A percentile compares a stretch with the other conserved stretches of the same genome.
phyloP scores from a whole-genome alignment of 2,888 invertebrate species.

The Dorcus parallelipipedus region DNA sequence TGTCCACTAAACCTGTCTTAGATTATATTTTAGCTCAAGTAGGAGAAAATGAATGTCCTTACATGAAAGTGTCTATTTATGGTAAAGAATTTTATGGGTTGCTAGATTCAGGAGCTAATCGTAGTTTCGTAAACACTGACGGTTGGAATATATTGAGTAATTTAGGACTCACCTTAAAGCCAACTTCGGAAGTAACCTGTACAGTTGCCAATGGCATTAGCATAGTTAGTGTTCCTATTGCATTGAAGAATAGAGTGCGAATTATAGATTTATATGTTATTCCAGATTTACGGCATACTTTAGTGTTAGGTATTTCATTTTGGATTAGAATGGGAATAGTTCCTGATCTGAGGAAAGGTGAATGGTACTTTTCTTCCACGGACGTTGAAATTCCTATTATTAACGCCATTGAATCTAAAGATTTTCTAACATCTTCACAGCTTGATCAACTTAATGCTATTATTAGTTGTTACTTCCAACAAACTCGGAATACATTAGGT shows the following conservation, averaged over 20 bases:
- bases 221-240: neutral
- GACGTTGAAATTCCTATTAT: neutral
- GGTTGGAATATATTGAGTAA: too few relatives aligned
- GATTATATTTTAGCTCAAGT: too few relatives aligned
- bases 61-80: too few relatives aligned
- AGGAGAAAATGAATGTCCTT: too few relatives aligned
- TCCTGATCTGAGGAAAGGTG: constrained; percentile 12
- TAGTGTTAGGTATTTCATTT: constrained; percentile 17
- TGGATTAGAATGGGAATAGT: constrained; percentile 17
- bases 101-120: too few relatives aligned
- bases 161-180: too few relatives aligned
- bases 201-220: neutral
- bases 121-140: too few relatives aligned
- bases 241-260: neutral
- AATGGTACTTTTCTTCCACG: constrained; percentile 9
- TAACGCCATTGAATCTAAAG: neutral
- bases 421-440: neutral
- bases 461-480: too few relatives aligned
- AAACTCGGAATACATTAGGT: neutral
- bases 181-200: neutral
- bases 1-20: too few relatives aligned
- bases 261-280: constrained; percentile 2
- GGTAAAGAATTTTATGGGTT: too few relatives aligned
- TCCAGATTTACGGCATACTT: constrained; percentile 5
- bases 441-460: neutral